A percentile compares a stretch with the other conserved stretches of the same genome.
phyloP scores from a whole-genome alignment of 2,113 vertebrate species.

The Hypocryptadius cinnamomeus region DNA sequence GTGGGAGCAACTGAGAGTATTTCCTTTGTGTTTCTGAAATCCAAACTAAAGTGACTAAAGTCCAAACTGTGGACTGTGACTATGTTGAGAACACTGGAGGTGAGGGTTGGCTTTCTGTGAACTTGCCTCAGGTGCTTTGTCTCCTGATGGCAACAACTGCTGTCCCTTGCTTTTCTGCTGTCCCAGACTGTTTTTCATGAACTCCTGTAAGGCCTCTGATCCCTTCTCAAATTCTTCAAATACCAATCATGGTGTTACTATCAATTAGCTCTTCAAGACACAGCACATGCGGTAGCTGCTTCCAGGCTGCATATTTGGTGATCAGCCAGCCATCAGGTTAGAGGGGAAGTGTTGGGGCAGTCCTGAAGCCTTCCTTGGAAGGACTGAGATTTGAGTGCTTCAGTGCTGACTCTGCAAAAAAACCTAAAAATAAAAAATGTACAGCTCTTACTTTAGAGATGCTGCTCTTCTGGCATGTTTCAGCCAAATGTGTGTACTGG shows the following conservation, averaged over 20 bases:
- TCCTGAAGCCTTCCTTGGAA: neutral
- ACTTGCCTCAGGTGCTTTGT: neutral
- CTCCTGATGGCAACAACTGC: neutral
- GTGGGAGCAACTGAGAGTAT: neutral
- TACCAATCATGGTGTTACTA: neutral
- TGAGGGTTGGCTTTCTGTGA: neutral
- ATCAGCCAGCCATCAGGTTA: neutral
- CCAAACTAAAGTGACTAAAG: no score
- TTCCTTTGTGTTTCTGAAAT: neutral
- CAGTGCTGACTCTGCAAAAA: neutral
- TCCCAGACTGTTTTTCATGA: neutral
- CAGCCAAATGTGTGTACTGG: neutral
- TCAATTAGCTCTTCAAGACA: slow-evolving; percentile 17
- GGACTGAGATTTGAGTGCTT: neutral
- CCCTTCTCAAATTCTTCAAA: slow-evolving; percentile 26
- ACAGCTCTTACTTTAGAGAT: neutral
- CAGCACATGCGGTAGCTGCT: neutral
- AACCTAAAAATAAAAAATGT: fast-evolving
- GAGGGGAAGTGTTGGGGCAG: neutral
- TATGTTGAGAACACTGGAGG: fast-evolving
- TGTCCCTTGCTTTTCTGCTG: neutral
- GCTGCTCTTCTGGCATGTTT: neutral
- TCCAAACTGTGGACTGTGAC: no score
- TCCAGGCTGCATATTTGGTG: neutral
- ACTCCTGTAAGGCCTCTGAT: neutral